Evolutionary conservation across 2,797 vertebrate species (phyloP), one percentile per base, ranked within the genome.

Genomic region (Enteromius mattozi): DNA sequence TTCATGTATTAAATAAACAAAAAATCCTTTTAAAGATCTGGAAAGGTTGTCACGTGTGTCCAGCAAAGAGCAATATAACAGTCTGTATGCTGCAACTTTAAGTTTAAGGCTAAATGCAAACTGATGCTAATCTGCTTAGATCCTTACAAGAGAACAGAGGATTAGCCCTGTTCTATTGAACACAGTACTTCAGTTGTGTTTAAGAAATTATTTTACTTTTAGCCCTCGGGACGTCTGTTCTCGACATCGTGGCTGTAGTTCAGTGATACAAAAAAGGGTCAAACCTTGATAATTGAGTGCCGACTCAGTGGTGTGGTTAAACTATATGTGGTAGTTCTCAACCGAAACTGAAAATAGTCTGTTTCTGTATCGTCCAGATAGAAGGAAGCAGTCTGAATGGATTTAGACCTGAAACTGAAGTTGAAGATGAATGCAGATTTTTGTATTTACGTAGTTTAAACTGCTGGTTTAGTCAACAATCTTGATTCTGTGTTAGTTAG

Each of bases 101-200:
- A 90, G 88, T 92, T 91, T 90, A 89, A 76, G 74, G 89, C 84
- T 92, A 93, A 92, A 92, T 92, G 93, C 91, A 92, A 91, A 88
- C 88, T 90, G 88, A 90, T 89, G 89, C 88, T 94, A 94, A 95
- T 94, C 94, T 91, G 88, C 93, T 93, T 94, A 89, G 86, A 82
- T 88, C 90, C 88, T 86, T 91, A 93, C 88, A 85, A 89, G 91
- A 91, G 90, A 87, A 89, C 80, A 88, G 81, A 21, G 92, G 93
- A 95, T 94, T 92, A 93, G 89, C 83, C 79, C 30, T 69, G 3
- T 87, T 86, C 33, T 78, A 80, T 61, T 66, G 88, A 91, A 86
- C 88, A 90, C 90, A 87, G 87, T 30, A 33, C 82, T 42, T 88
- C 69, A 65, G 87, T 86, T 88, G 35, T 70, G 42, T 42, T 49